These are phyloP conservation scores for Anabacerthia variegaticeps DNA, from an alignment of 2,797 vertebrate genomes.

Conservation along the genomic window DNA sequence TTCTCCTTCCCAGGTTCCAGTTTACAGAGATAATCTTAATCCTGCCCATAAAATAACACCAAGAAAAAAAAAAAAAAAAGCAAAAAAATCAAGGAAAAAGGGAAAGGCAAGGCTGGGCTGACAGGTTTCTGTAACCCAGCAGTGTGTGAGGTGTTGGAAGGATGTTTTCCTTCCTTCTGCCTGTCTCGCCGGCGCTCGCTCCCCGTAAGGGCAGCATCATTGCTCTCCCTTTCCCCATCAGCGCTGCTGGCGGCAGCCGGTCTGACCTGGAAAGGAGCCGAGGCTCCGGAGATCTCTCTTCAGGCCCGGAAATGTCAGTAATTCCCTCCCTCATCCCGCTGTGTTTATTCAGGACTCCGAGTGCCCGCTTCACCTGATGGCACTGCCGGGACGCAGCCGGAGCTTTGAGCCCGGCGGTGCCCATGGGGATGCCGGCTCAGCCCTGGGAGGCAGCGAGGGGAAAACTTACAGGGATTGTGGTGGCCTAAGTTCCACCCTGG, in stretches of 20 bases:
- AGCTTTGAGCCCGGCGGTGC: neutral
- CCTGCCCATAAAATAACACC: neutral
- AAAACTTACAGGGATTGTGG: neutral
- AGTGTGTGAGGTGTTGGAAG: neutral
- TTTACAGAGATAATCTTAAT: no score
- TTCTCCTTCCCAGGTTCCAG: neutral
- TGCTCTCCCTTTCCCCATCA: constrained; percentile 59
- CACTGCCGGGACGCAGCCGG: neutral
- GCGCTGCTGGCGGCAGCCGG: constrained; percentile 80
- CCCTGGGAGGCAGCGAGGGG: neutral
- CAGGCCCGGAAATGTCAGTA: constrained; percentile 67
- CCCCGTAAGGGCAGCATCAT: neutral
- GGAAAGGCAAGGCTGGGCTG: neutral
- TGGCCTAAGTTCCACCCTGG: neutral
- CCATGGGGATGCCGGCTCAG: neutral
- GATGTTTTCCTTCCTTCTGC: constrained; percentile 10
- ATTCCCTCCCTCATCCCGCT: constrained; percentile 6
- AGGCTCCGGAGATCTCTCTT: constrained; percentile 69
- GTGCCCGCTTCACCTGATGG: constrained; percentile 25
- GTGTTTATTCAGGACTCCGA: neutral
- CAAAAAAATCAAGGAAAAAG: no score
- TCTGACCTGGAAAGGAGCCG: constrained; percentile 82
- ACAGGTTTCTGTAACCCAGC: neutral
- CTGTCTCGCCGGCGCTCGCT: neutral
- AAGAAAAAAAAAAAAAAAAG: no score